phyloP scores from a whole-genome alignment of 2,888 invertebrate genomes.

The Polyploca ridens region DNA sequence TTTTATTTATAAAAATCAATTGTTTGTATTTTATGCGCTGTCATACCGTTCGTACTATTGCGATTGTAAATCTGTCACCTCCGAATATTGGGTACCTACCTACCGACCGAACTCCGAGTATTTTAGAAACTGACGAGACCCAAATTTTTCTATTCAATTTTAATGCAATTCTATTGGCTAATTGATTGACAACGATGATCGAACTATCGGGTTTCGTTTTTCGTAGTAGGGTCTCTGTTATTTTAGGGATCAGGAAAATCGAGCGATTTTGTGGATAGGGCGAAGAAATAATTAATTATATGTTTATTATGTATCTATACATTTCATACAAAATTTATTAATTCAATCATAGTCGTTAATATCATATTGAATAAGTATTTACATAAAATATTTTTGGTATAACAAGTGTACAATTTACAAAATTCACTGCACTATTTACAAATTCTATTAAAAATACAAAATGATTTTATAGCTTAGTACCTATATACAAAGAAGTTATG shows the following conservation, averaged over 20 bases:
- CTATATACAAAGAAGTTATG: background rate
- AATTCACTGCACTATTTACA: conserved; percentile 44
- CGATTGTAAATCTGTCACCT: too few species aligned
- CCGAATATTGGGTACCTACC: too few species aligned
- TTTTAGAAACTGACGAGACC: too few species aligned
- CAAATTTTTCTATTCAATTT: too few species aligned
- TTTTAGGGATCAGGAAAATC: background rate
- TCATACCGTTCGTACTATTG: too few species aligned
- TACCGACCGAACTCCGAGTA: too few species aligned
- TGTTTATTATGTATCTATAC: background rate
- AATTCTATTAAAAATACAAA: conserved; percentile 2
- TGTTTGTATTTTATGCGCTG: too few species aligned
- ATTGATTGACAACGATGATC: too few species aligned
- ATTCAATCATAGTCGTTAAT: conserved; percentile 29
- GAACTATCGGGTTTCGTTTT: too few species aligned
- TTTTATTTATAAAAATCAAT: too few species aligned
- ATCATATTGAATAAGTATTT: conserved; percentile 40
- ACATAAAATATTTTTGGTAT: conserved; percentile 43
- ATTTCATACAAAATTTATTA: conserved; percentile 54
- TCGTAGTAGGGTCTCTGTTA: too few species aligned
- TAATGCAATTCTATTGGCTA: too few species aligned
- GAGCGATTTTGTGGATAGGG: background rate
- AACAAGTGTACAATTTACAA: conserved; percentile 55
- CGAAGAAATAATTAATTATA: conserved; percentile 5
- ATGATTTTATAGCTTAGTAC: conserved; percentile 14